Conservation (phyloP, 2,888 invertebrate species). For the Thumatha senex region DNA sequence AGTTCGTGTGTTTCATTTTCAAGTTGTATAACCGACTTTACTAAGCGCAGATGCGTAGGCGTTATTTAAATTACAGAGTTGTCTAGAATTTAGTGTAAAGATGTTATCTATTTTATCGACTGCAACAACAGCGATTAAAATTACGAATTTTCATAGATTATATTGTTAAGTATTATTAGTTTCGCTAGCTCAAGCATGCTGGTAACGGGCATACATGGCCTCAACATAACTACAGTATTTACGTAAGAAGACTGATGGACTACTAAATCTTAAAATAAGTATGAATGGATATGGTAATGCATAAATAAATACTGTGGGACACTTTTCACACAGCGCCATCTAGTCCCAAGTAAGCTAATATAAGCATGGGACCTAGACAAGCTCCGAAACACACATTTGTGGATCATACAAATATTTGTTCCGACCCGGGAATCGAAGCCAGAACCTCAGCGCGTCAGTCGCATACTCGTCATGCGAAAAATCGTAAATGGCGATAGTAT, state of each 20-base stretch:
- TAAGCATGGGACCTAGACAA: too few species aligned
- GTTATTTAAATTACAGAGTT: conserved; percentile 38
- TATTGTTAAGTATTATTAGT: conserved; percentile 58
- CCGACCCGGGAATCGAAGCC: too few species aligned
- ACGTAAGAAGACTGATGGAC: conserved; percentile 49
- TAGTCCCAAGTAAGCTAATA: too few species aligned
- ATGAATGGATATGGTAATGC: conserved; percentile 53
- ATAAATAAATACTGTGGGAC: conserved; percentile 6
- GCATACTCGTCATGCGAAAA: too few species aligned
- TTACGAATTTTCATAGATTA: conserved; percentile 37
- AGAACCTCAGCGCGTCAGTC: too few species aligned
- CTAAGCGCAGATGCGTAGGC: conserved; percentile 28
- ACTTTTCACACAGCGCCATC: too few species aligned
- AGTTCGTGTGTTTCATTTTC: conserved; percentile 29
- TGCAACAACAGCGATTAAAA: conserved; percentile 58
- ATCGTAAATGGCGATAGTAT: too few species aligned
- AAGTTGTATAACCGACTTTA: conserved; percentile 44
- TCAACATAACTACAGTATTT: conserved; percentile 47
- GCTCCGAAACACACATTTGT: too few species aligned
- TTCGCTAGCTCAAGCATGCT: conserved; percentile 55
- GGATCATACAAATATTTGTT: too few species aligned
- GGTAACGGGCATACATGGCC: conserved; percentile 48
- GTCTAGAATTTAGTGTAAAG: conserved; percentile 35
- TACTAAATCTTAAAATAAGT: conserved; percentile 54
- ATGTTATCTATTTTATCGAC: conserved; percentile 71